Evolutionary conservation across 1,140 invertebrate species (phyloP).

Genomic region (Panagrolaimus sp.): DNA sequence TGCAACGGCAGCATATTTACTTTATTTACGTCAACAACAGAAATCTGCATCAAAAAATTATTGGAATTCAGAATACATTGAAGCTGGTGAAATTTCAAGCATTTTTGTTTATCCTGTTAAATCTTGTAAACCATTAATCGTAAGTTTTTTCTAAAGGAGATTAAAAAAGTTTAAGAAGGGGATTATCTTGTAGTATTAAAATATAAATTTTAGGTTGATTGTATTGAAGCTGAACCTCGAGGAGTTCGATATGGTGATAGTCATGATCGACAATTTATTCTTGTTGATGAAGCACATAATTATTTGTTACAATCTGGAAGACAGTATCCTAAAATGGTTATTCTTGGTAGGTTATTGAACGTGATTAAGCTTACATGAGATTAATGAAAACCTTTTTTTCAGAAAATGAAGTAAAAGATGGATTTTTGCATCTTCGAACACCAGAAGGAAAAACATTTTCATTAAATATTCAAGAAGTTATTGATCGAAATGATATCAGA

Average conservation of each 20-base stretch:
- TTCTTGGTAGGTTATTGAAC: slow-evolving; percentile 22
- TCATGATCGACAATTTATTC: slow-evolving; percentile 32
- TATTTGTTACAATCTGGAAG: slow-evolving; percentile 37
- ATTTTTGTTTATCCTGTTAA: too few relatives aligned
- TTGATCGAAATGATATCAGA: slow-evolving; percentile 21
- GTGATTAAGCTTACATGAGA: slow-evolving; percentile 8
- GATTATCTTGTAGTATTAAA: too few relatives aligned
- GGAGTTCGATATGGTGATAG: slow-evolving; percentile 31
- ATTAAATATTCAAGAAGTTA: slow-evolving; percentile 19
- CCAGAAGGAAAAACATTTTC: slow-evolving; percentile 12
- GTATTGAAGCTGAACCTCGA: slow-evolving; percentile 28
- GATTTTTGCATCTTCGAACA: slow-evolving; percentile 19
- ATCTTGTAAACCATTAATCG: too few relatives aligned
- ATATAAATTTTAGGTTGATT: slow-evolving; percentile 31
- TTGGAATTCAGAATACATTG: too few relatives aligned
- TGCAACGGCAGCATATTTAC: too few relatives aligned
- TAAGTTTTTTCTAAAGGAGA: too few relatives aligned
- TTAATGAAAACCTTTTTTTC: neutral
- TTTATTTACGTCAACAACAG: too few relatives aligned
- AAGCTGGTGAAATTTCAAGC: too few relatives aligned
- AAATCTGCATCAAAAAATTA: too few relatives aligned
- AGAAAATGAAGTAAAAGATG: slow-evolving; percentile 22
- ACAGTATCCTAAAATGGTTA: slow-evolving; percentile 36
- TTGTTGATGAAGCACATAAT: slow-evolving; percentile 28
- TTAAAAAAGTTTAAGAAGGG: too few relatives aligned